Conservation (phyloP, 2,888 invertebrate species). For the Chromoteleia sp. region DNA sequence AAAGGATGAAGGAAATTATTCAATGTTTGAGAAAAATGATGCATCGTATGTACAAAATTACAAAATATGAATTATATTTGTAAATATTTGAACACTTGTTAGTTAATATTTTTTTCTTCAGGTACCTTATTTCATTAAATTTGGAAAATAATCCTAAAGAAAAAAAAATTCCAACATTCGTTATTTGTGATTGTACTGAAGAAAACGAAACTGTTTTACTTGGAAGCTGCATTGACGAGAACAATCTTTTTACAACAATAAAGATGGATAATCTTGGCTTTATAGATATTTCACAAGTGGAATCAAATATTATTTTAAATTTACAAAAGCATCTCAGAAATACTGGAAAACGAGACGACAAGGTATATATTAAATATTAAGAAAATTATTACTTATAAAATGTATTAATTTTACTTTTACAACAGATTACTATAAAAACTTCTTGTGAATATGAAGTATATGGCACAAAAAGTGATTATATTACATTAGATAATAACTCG, state of each 20-base stretch:
- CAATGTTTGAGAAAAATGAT: slow-evolving; percentile 7
- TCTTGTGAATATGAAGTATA: slow-evolving; percentile 63
- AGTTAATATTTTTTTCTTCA: slow-evolving; percentile 20
- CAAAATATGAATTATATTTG: not conserved
- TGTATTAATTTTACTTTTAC: slow-evolving; percentile 1
- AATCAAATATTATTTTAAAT: slow-evolving; percentile 21
- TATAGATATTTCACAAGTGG: slow-evolving; percentile 48
- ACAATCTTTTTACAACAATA: slow-evolving; percentile 45
- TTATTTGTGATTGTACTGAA: slow-evolving; percentile 50
- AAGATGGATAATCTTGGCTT: slow-evolving; percentile 39
- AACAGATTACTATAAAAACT: slow-evolving; percentile 28
- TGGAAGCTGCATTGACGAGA: slow-evolving; percentile 48
- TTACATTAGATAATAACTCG: slow-evolving; percentile 4
- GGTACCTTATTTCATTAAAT: not conserved
- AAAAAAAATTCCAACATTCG: slow-evolving; percentile 48
- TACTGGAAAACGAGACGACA: not conserved
- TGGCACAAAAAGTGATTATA: slow-evolving; percentile 59
- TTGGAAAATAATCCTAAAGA: slow-evolving; percentile 22
- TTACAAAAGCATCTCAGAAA: slow-evolving; percentile 17
- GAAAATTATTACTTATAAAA: not conserved
- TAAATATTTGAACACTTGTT: not conserved
- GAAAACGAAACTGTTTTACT: slow-evolving; percentile 46
- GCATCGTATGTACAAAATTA: slow-evolving; percentile 38
- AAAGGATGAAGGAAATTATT: slow-evolving; percentile 24
- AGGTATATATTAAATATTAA: slow-evolving; percentile 29